Conservation (phyloP, 2,797 vertebrate genomes). For the Malacoctenus gilli region DNA sequence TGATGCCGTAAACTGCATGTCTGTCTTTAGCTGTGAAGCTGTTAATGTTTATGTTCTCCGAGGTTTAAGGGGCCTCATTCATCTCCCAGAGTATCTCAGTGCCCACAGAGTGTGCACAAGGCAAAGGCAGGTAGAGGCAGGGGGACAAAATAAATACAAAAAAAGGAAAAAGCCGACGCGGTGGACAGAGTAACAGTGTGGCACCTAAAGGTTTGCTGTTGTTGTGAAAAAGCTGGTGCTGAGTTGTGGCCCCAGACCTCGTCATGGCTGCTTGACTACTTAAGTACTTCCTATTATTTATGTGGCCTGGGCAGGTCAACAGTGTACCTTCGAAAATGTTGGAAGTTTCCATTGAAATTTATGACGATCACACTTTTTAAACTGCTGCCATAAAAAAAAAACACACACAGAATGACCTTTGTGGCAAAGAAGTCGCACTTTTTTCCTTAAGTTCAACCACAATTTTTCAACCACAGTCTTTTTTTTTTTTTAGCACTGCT, state of each 20-base stretch:
- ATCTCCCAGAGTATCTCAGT: slow-evolving; percentile 47
- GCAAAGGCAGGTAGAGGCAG: slow-evolving; percentile 47
- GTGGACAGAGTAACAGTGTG: slow-evolving; percentile 47
- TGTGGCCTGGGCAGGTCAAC: slow-evolving; percentile 59
- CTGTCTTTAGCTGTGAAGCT: slow-evolving; percentile 52
- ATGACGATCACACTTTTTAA: slow-evolving; percentile 28
- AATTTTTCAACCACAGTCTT: too few relatives aligned
- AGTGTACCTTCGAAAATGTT: slow-evolving; percentile 43
- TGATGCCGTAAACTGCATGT: slow-evolving; percentile 45
- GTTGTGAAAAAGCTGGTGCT: slow-evolving; percentile 68
- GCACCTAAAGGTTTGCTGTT: slow-evolving; percentile 67
- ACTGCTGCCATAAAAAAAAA: slow-evolving; percentile 23
- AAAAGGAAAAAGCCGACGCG: slow-evolving; percentile 57
- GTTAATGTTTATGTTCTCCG: slow-evolving; percentile 59
- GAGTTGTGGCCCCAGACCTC: slow-evolving; percentile 62
- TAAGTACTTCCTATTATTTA: slow-evolving; percentile 73
- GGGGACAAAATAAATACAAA: slow-evolving; percentile 10
- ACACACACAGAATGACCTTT: slow-evolving; percentile 25
- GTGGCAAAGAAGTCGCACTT: slow-evolving; percentile 8
- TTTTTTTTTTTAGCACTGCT: too few relatives aligned
- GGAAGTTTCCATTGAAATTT: slow-evolving; percentile 46
- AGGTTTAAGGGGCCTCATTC: slow-evolving; percentile 62
- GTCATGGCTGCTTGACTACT: slow-evolving; percentile 67
- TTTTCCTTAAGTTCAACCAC: slow-evolving; percentile 12
- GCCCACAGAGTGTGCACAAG: slow-evolving; percentile 39